These are phyloP conservation scores for Procapra przewalskii DNA, from an alignment of 2,113 vertebrate genomes.

Conservation along the genomic window DNA sequence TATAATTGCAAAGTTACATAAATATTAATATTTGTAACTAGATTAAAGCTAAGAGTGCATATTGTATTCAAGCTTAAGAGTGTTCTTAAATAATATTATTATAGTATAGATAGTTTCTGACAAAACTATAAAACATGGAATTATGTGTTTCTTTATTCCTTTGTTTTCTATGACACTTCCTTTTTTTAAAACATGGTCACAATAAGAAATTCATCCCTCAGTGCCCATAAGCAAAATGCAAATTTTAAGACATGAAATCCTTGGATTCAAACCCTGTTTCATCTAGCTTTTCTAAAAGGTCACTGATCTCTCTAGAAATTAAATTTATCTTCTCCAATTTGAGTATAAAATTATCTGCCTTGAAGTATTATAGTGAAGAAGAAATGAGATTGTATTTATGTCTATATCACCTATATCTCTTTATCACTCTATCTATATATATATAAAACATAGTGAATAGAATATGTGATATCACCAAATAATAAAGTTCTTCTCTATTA, in stretches of 20 bases:
- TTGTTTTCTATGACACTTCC: neutral
- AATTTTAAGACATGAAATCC: neutral
- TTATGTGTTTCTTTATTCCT: neutral
- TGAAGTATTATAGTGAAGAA: neutral
- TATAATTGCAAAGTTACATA: neutral
- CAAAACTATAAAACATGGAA: neutral
- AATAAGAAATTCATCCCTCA: neutral
- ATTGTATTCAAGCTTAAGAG: neutral
- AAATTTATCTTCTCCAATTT: neutral
- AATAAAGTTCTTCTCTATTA: neutral
- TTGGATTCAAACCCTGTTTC: neutral
- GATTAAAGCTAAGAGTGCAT: neutral
- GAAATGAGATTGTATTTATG: neutral
- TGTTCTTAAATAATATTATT: neutral
- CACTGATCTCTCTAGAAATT: neutral
- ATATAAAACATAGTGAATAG: neutral
- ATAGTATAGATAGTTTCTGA: neutral
- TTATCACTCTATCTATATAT: rapidly evolving
- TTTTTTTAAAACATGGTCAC: neutral
- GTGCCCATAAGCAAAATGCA: neutral
- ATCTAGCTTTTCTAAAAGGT: neutral
- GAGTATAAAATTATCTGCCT: neutral
- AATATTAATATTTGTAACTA: neutral
- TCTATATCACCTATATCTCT: neutral
- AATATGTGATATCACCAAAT: neutral